These are phyloP conservation scores for Diorhabda sublineata DNA, from an alignment of 1,140 invertebrate genomes.

Conservation along the genomic window DNA sequence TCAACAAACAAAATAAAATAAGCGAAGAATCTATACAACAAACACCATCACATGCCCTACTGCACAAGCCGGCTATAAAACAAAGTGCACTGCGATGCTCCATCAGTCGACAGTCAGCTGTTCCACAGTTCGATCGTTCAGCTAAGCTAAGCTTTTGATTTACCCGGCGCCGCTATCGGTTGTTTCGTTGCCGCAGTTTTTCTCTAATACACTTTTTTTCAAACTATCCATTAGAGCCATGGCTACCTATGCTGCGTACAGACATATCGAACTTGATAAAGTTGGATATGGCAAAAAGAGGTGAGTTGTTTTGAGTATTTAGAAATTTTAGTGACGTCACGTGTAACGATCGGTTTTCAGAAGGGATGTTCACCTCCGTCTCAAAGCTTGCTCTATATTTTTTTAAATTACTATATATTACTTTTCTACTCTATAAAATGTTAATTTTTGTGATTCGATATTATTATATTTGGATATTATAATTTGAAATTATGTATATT, in stretches of 20 bases:
- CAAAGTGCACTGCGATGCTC: slow-evolving; percentile 8
- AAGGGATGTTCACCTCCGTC: background rate
- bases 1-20: slow-evolving; percentile 5
- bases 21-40: slow-evolving; percentile 12
- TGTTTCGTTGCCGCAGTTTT: slow-evolving; percentile 13
- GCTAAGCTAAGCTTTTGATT: background rate
- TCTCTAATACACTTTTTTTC: slow-evolving; percentile 4
- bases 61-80: slow-evolving; percentile 21
- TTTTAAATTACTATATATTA: background rate
- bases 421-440: no score
- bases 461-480: no score
- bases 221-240: slow-evolving; percentile 43
- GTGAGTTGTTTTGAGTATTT: slow-evolving; percentile 44
- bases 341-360: slow-evolving; percentile 12
- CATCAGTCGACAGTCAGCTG: slow-evolving; percentile 21
- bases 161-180: slow-evolving; percentile 3
- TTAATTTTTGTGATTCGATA: no score
- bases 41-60: slow-evolving; percentile 16
- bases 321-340: background rate
- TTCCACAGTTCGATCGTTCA: slow-evolving; percentile 6
- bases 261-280: slow-evolving; percentile 67
- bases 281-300: slow-evolving; percentile 68
- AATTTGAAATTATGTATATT: no score
- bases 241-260: slow-evolving; percentile 66
- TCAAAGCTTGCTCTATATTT: background rate